These are phyloP conservation scores for Dinoponera quadriceps DNA, from an alignment of 1,140 invertebrate species.

Conservation along the genomic window DNA sequence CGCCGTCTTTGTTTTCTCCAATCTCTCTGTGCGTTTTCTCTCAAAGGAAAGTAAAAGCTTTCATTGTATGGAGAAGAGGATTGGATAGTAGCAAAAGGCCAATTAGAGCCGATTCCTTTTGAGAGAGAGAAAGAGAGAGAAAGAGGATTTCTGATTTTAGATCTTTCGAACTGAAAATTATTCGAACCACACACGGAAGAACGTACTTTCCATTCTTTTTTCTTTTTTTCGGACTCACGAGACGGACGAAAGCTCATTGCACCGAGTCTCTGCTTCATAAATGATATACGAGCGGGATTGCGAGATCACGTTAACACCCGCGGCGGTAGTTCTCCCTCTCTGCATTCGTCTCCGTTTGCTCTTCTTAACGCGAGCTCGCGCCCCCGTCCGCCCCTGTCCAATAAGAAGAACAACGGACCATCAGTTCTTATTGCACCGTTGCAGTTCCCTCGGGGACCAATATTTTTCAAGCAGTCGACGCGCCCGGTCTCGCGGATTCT, in stretches of 20 bases:
- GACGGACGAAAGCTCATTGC: background rate
- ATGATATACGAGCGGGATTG: constrained; percentile 25
- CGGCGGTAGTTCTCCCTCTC: background rate
- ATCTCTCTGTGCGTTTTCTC: background rate
- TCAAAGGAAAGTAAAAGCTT: too few relatives aligned
- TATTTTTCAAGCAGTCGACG: constrained; percentile 17
- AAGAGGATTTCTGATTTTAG: too few relatives aligned
- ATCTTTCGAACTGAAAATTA: too few relatives aligned
- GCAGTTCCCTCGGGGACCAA: background rate
- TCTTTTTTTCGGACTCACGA: background rate
- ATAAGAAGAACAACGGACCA: constrained; percentile 35
- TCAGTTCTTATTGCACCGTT: constrained; percentile 36
- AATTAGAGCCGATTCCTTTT: too few relatives aligned
- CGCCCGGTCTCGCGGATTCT: background rate
- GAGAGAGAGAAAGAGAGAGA: too few relatives aligned
- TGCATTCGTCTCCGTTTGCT: constrained; percentile 20
- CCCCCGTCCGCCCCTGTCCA: background rate
- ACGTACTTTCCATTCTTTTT: background rate
- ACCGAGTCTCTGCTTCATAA: constrained; percentile 16
- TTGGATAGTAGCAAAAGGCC: too few relatives aligned
- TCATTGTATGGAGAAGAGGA: too few relatives aligned
- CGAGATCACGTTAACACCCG: background rate
- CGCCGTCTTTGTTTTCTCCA: background rate
- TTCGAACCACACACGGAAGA: background rate
- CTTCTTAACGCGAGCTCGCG: background rate